Conservation (phyloP, 37 sponge, comb jelly and placozoan genomes). For the Cliona cf. orientalis region DNA sequence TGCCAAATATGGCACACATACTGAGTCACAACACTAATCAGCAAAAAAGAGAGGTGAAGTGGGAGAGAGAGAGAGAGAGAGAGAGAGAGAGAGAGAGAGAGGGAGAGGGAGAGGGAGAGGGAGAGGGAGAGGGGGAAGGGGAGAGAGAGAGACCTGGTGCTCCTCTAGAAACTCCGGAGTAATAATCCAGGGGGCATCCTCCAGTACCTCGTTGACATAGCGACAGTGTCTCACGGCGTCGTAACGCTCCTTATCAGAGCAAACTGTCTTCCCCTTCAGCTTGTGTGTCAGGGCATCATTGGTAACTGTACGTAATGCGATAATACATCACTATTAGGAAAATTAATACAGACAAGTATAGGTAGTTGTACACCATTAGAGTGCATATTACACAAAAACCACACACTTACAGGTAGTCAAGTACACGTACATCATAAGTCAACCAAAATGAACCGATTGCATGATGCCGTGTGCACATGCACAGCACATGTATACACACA, state of each 20-base stretch:
- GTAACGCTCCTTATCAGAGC: slow-evolving; percentile 89
- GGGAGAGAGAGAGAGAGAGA: slow-evolving; percentile 43
- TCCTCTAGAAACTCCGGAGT: slow-evolving; percentile 90
- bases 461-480: too few species aligned
- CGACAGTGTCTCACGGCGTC: slow-evolving; percentile 93
- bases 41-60: slow-evolving; percentile 10
- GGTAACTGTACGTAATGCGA: too few species aligned
- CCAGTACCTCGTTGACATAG: slow-evolving; percentile 96
- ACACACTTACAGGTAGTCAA: too few species aligned
- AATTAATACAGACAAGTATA: too few species aligned
- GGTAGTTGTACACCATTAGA: too few species aligned
- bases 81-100: slow-evolving; percentile 9
- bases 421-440: too few species aligned
- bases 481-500: too few species aligned
- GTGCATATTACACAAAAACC: too few species aligned
- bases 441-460: too few species aligned
- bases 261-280: slow-evolving; percentile 94
- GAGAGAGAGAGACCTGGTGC: slow-evolving; percentile 73
- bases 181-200: slow-evolving; percentile 86
- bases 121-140: slow-evolving; percentile 18
- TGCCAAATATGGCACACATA: too few species aligned
- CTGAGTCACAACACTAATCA: neutral
- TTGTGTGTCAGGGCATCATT: slow-evolving; percentile 88
- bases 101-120: slow-evolving; percentile 27
- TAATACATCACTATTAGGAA: too few species aligned